Base-by-base conservation (phyloP, 2,888 invertebrate species). In the Melanotus villosus region DNA sequence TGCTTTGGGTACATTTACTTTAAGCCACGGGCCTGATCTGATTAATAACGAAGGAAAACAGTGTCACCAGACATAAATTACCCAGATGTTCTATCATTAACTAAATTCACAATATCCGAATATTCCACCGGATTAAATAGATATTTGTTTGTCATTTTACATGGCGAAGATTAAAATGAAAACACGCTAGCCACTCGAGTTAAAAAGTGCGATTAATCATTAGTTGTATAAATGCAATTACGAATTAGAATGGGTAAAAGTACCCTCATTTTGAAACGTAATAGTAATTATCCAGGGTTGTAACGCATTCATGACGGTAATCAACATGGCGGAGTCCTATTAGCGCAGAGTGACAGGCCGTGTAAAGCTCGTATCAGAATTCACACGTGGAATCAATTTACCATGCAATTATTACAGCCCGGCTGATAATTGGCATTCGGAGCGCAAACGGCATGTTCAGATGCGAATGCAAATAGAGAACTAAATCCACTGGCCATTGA, bases 301-400 rank as follows among this genome's bases (percentile, higher is more conserved):
- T 70, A 72, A 66, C 65, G 73, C 66, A 72, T 73, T 75, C 72
- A 70, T 70, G 72, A 65, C 66, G 65, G 70, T 71, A 71, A 72
- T 72, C 72, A 75, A 73, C 70, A 73, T 69, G 68, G 68, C 70
- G 70, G 60, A 60, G 58, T 65, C 52, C 68, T 62, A 70, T 65
- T 65, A 65, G 56, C 38, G 50, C 36, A 32, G 68, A 70, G 68
- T 68, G 72, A 72, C 73, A 69, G 70, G 38, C 64, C 66, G 72
- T 72, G 72, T 70, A 72, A 73, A 73, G 67, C 69, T 63, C 65
- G 70, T 73, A 71, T 73, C 70, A 64, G 58, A 69, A 68, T 70
- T 75, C 73, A 72, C 75, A 72, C 72, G 73, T 73, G 75, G 73
- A 70, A 73, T 72, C 73, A 75, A 75, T 75, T 75, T 71, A 65